These are phyloP conservation scores for Micrasema longulum DNA, from an alignment of 1,140 invertebrate genomes.

Conservation along the genomic window DNA sequence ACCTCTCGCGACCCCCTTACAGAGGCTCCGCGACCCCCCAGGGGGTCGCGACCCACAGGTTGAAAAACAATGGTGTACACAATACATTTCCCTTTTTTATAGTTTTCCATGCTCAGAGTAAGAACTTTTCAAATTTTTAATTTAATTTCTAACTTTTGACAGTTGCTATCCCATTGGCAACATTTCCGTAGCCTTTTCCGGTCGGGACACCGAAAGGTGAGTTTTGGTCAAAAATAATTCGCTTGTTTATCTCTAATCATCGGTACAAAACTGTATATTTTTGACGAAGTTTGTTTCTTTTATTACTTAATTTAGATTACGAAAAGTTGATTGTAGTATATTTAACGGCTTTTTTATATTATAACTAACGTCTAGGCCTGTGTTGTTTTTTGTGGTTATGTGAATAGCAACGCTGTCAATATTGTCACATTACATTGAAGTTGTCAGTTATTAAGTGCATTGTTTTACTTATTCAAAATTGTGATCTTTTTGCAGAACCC, in stretches of 20 bases:
- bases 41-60: no score
- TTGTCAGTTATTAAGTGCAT: slow-evolving; percentile 1
- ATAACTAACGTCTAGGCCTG: background rate
- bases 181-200: slow-evolving; percentile 41
- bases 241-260: slow-evolving; percentile 23
- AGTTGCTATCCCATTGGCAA: slow-evolving; percentile 26
- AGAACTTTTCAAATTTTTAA: no score
- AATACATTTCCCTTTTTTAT: no score
- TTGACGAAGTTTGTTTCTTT: background rate
- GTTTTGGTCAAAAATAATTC: slow-evolving; percentile 17
- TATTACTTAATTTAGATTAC: slow-evolving; percentile 8
- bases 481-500: slow-evolving; percentile 59
- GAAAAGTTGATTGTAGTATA: background rate
- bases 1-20: no score
- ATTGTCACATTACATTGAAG: slow-evolving; percentile 29
- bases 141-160: slow-evolving; percentile 9
- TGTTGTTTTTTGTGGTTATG: slow-evolving; percentile 45
- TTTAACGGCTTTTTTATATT: background rate
- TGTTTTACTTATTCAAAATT: background rate
- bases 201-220: slow-evolving; percentile 42
- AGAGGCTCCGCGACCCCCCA: no score
- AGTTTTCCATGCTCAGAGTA: no score
- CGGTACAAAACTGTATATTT: slow-evolving; percentile 1
- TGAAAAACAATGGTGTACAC: no score
- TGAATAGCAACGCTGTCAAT: slow-evolving; percentile 44